Evolutionary conservation across 30 jellyfish, hydroid and myxozoan species (phyloP).

Genomic region (Hydractinia symbiolongicarpus): DNA sequence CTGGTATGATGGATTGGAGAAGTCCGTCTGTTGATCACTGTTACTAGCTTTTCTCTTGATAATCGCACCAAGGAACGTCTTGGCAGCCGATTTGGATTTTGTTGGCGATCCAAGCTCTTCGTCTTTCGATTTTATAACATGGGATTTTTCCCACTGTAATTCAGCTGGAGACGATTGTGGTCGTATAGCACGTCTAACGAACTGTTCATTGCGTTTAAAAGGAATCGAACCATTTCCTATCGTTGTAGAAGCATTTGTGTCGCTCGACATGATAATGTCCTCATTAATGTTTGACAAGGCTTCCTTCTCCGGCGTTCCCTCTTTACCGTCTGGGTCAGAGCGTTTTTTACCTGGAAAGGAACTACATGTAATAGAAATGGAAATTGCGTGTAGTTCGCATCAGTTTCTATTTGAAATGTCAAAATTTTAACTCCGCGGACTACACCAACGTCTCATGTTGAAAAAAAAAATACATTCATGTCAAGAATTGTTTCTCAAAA

Average conservation of each 20-base stretch:
- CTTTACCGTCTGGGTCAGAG: constrained; percentile 1
- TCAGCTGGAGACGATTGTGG: constrained; percentile 34
- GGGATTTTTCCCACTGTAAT: constrained; percentile 21
- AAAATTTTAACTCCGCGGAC: too few relatives aligned
- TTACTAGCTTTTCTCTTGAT: neutral
- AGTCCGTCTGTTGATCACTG: constrained; percentile 6
- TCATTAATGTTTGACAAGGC: neutral
- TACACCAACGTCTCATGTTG: too few relatives aligned
- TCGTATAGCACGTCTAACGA: constrained; percentile 22
- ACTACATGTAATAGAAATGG: too few relatives aligned
- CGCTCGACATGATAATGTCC: neutral
- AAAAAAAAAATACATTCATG: too few relatives aligned
- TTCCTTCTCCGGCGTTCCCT: constrained; percentile 12
- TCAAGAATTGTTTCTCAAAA: too few relatives aligned
- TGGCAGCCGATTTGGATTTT: neutral
- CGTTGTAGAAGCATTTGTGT: neutral
- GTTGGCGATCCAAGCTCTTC: constrained; percentile 2
- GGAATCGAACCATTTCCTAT: neutral
- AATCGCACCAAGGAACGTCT: neutral
- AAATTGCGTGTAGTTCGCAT: too few relatives aligned
- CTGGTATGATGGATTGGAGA: constrained; percentile 28
- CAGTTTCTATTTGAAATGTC: too few relatives aligned
- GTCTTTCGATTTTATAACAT: constrained; percentile 10
- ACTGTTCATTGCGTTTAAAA: constrained; percentile 24
- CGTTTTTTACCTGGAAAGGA: neutral